Conservation (phyloP, 2,888 invertebrate species). For the Xanthia togata region DNA sequence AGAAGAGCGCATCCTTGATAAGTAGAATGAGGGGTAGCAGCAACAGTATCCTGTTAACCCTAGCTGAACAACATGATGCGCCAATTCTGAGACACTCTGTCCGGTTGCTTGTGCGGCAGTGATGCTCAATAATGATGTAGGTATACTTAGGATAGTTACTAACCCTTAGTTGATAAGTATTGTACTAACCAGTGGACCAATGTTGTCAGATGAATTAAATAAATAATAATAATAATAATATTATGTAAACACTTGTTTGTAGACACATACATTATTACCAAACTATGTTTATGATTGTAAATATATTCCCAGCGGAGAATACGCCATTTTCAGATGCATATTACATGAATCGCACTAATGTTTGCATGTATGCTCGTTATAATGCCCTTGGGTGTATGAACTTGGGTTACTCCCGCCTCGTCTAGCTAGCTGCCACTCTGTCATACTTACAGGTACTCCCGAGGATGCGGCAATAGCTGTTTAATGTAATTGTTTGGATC, state of each 20-base stretch:
- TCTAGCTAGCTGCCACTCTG: constrained; percentile 38
- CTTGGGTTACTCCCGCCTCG: constrained; percentile 42
- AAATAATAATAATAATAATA: too few species aligned
- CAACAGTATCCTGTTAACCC: too few species aligned
- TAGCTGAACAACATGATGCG: too few species aligned
- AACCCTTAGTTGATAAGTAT: too few species aligned
- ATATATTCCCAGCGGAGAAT: constrained; percentile 36
- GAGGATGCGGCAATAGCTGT: background rate
- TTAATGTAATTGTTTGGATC: constrained; percentile 14
- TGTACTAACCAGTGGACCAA: too few species aligned
- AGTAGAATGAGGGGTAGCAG: too few species aligned
- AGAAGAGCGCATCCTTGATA: too few species aligned
- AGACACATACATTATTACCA: constrained; percentile 13
- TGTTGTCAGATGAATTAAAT: too few species aligned
- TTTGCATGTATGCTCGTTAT: constrained; percentile 46
- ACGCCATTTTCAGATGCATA: constrained; percentile 59
- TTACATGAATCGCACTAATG: constrained; percentile 57
- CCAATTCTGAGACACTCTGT: too few species aligned
- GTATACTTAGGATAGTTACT: too few species aligned
- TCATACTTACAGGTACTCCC: constrained; percentile 32
- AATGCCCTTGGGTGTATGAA: constrained; percentile 56
- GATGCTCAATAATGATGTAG: too few species aligned
- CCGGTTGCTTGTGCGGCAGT: too few species aligned
- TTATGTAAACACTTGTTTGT: constrained; percentile 12
- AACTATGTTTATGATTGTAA: constrained; percentile 37